These are phyloP conservation scores for Cheilosia vernalis DNA, from an alignment of 2,888 invertebrate species.

Conservation along the genomic window DNA sequence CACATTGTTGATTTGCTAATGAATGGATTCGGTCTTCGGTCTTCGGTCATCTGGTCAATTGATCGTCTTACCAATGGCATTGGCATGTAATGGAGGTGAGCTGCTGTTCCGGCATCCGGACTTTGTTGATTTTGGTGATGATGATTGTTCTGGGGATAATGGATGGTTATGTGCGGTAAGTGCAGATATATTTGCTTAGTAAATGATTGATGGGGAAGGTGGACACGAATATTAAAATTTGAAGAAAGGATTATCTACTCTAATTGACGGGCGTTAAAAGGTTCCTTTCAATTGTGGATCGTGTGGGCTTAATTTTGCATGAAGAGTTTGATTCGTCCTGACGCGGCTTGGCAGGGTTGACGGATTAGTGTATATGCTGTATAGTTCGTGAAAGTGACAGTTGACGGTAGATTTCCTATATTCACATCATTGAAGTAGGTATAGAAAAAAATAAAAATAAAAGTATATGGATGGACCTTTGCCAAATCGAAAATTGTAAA, in stretches of 20 bases:
- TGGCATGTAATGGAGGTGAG: background rate
- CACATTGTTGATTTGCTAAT: slow-evolving; percentile 62
- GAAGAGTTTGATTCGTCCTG: too few species aligned
- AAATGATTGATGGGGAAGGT: slow-evolving; percentile 57
- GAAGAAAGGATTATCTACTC: slow-evolving; percentile 38
- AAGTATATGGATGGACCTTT: too few species aligned
- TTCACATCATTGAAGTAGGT: too few species aligned
- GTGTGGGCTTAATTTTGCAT: too few species aligned
- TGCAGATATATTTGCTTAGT: slow-evolving; percentile 53
- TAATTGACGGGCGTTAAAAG: background rate
- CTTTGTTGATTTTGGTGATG: slow-evolving; percentile 62
- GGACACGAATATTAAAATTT: slow-evolving; percentile 18
- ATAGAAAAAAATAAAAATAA: too few species aligned
- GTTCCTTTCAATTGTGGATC: too few species aligned
- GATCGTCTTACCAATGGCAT: slow-evolving; percentile 27
- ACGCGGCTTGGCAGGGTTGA: too few species aligned
- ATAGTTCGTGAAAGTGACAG: too few species aligned
- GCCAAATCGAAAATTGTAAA: too few species aligned
- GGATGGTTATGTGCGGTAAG: slow-evolving; percentile 43
- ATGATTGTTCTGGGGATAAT: slow-evolving; percentile 54
- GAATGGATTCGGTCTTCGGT: slow-evolving; percentile 48
- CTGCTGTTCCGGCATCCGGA: slow-evolving; percentile 38
- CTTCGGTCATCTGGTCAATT: slow-evolving; percentile 73
- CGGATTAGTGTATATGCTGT: too few species aligned
- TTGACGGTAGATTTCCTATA: too few species aligned